Base-by-base conservation (phyloP, 2,113 vertebrate species). In the Guaruba guarouba region DNA sequence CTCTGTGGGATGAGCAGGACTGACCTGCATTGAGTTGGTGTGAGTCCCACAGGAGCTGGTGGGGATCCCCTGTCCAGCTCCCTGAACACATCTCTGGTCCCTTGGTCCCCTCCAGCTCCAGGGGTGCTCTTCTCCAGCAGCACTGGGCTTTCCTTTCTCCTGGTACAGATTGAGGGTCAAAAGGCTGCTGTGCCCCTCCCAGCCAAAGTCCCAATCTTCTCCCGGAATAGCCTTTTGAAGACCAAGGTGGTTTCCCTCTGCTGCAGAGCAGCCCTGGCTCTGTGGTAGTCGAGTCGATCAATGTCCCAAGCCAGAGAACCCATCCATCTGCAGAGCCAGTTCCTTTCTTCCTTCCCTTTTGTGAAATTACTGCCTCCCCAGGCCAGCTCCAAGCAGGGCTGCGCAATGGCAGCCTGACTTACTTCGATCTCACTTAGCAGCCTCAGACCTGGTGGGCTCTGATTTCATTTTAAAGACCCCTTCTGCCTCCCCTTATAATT, bases 261-360 rank as follows among this genome's bases (percentile, higher is more conserved):
- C 41, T 43, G 28, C 43, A 89, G 68, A 63, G 79, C 78, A 84
- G 54, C 4, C 8, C 64, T 28, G 29, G 59, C 29, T 25, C 49
- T 57, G 2, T 7, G 1, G 33, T 55, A 33, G 51, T 7, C 7
- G 23, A 55, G 41, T 35, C 11, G 11, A 62, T 10, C 49, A 3
- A 1, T 2, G 3, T 62, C 22, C 77, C 5, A 10, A 44, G 46
- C n/a, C 1, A 1, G 41, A 43, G 35, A 28, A 75, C 37, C 43
- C 0, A 1, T 19, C 15, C 1, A 0, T 28, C 66, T 35, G 48
- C 51, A 33, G 29, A 46, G 64, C 68, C 0, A 0, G 11, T 43
- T 57, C 51, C 13, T 43, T 52, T 59, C 49, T 37, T 20, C 63
- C 20, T 52, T 37, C 39, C 61, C 10, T 12, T 22, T 16, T 10